Conservation (phyloP, 1,140 invertebrate species). For the Calliopsis andreniformis region DNA sequence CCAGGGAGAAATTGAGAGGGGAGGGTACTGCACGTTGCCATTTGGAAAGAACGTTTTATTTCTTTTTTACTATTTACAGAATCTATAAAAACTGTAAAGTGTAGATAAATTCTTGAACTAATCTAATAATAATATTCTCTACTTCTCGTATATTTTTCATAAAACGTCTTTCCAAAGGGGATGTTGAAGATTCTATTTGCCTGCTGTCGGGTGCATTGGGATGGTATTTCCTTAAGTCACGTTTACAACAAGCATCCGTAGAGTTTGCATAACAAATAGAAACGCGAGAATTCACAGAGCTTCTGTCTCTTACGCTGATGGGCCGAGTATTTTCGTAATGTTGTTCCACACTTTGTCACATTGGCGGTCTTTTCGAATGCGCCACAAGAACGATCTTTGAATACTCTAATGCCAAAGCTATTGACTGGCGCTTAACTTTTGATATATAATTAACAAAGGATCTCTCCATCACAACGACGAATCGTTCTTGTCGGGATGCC, state of each 20-base stretch:
- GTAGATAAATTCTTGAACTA: too few relatives aligned
- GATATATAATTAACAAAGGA: too few relatives aligned
- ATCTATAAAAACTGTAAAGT: too few relatives aligned
- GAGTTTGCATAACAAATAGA: not conserved
- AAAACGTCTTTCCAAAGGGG: slow-evolving; percentile 54
- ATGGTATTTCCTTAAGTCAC: slow-evolving; percentile 20
- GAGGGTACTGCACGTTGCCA: slow-evolving; percentile 15
- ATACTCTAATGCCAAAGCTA: too few relatives aligned
- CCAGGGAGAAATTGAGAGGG: slow-evolving; percentile 40
- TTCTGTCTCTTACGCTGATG: not conserved
- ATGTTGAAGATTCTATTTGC: slow-evolving; percentile 36
- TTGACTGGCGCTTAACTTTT: too few relatives aligned
- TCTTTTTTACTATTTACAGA: too few relatives aligned
- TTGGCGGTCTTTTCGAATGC: not conserved
- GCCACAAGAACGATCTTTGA: not conserved
- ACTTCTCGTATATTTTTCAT: too few relatives aligned
- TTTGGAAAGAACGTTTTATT: slow-evolving; percentile 57
- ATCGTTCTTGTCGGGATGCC: not conserved
- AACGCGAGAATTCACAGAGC: not conserved
- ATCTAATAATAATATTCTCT: too few relatives aligned
- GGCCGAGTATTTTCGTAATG: not conserved
- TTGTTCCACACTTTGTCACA: not conserved
- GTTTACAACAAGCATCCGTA: not conserved
- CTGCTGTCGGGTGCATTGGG: slow-evolving; percentile 55
- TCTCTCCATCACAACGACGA: too few relatives aligned